phyloP scores from a whole-genome alignment of 2,113 vertebrate genomes.

The Clupea harengus region DNA sequence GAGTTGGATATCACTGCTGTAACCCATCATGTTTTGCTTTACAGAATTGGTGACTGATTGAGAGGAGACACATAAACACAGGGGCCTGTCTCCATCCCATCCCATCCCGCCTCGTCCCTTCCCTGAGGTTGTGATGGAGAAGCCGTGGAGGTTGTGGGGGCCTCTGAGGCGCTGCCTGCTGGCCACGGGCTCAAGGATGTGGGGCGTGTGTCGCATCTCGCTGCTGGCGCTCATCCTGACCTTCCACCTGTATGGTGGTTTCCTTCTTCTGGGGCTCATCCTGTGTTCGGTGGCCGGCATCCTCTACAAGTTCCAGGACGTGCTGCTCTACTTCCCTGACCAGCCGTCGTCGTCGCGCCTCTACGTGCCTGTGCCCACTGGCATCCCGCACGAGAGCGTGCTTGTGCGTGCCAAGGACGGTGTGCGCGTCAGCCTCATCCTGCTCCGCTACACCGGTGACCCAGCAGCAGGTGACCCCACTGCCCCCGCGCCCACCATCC shows the following conservation, averaged over 20 bases:
- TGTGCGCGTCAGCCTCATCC: conserved; percentile 90
- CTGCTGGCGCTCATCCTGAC: conserved; percentile 95
- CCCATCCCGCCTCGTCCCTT: neutral
- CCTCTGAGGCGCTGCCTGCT: conserved; percentile 83
- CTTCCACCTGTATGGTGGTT: conserved; percentile 92
- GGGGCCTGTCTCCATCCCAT: neutral
- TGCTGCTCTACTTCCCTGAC: conserved; percentile 96
- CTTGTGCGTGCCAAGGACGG: conserved; percentile 96
- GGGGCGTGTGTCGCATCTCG: conserved; percentile 93
- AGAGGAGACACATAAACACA: neutral
- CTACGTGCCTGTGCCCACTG: conserved; percentile 95
- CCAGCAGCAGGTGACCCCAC: conserved; percentile 72
- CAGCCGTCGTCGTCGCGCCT: conserved; percentile 96
- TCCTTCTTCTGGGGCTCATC: conserved; percentile 87
- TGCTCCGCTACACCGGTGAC: conserved; percentile 92
- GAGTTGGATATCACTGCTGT: neutral
- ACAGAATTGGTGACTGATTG: neutral
- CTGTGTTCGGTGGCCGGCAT: conserved; percentile 89
- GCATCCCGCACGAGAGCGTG: conserved; percentile 93
- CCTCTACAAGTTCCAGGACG: conserved; percentile 97
- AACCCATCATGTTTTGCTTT: neutral
- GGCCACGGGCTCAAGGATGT: conserved; percentile 88
- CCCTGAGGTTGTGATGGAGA: conserved; percentile 85
- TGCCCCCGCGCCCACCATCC: conserved; percentile 82
- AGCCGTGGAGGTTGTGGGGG: conserved; percentile 93